Conservation (phyloP, 2,888 invertebrate species). For the Cerastoderma edule region DNA sequence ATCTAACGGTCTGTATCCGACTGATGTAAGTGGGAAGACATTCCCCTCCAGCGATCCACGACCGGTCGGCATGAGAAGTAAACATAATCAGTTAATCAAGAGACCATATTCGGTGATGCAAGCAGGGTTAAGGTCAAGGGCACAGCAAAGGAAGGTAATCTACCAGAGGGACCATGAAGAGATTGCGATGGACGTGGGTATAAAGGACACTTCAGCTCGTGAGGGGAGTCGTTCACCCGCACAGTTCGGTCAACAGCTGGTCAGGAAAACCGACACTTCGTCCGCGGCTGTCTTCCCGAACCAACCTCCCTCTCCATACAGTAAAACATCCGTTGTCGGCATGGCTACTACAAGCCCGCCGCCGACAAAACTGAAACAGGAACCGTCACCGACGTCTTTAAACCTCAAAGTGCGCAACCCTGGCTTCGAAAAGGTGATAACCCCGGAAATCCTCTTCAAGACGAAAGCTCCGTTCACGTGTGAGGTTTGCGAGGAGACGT, state of each 20-base stretch:
- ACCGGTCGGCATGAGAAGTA: background rate
- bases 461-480: constrained; percentile 66
- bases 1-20: background rate
- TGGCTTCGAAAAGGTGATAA: constrained; percentile 71
- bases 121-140: background rate
- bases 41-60: constrained; percentile 1
- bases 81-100: background rate
- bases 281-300: background rate
- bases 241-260: no score
- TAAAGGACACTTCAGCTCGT: background rate
- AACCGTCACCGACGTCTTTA: constrained; percentile 34
- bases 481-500: constrained; percentile 67
- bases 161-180: background rate
- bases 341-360: constrained; percentile 37
- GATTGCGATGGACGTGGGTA: constrained; percentile 6
- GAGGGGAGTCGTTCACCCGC: no score
- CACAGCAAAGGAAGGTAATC: constrained; percentile 1
- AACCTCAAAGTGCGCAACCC: constrained; percentile 57
- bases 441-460: constrained; percentile 69
- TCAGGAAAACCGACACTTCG: background rate
- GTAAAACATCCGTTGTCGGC: constrained; percentile 39
- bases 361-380: no score
- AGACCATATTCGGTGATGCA: background rate
- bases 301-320: constrained; percentile 10
- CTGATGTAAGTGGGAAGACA: background rate